Conservation (phyloP, 2,113 vertebrate species). For the Muscicapa adusta region DNA sequence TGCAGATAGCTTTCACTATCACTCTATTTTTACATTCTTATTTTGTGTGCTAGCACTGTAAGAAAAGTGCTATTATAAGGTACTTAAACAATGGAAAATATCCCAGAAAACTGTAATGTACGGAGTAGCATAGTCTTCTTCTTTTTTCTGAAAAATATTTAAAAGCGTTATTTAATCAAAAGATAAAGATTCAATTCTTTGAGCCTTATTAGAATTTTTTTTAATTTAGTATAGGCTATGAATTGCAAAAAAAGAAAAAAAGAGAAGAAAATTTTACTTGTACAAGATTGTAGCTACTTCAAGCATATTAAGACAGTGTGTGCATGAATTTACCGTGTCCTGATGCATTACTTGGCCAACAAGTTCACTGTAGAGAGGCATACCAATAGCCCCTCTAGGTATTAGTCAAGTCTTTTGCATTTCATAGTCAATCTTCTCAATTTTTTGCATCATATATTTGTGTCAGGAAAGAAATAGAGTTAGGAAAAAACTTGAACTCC, state of each 20-base stretch:
- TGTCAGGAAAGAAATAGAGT: not conserved
- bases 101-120: not conserved
- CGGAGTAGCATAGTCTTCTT: not conserved
- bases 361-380: not conserved
- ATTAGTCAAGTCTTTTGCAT: not conserved
- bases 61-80: not conserved
- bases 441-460: not conserved
- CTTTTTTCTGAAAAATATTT: not conserved
- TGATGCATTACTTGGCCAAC: not conserved
- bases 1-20: not conserved
- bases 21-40: not conserved
- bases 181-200: not conserved
- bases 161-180: not conserved
- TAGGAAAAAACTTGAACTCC: not conserved
- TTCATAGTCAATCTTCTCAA: not conserved
- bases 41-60: not conserved
- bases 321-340: not conserved
- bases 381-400: not conserved
- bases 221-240: not conserved
- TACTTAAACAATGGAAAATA: constrained; percentile 5
- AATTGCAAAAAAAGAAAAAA: not conserved
- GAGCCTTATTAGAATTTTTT: not conserved
- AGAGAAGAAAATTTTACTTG: not conserved
- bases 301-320: not conserved
- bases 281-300: not conserved